Evolutionary conservation across 2,888 invertebrate species (phyloP).

Genomic region (Amblyteles armatorius): DNA sequence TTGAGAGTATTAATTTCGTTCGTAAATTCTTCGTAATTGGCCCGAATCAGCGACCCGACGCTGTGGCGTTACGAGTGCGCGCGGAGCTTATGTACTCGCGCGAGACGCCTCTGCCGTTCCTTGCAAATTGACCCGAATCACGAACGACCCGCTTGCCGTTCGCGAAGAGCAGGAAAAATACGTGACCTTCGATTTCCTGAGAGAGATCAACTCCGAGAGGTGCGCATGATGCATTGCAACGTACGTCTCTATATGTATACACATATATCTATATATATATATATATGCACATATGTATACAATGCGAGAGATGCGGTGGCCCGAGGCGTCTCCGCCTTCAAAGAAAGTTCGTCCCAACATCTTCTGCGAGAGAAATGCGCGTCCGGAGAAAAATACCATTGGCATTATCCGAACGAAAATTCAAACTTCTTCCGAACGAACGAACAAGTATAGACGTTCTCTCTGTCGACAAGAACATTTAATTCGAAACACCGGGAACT

Average conservation of each 20-base stretch:
- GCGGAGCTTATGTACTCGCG: background rate
- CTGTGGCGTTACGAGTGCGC: conserved; percentile 3
- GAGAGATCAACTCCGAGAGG: conserved; percentile 38
- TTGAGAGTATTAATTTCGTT: background rate
- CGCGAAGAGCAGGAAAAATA: conserved; percentile 39
- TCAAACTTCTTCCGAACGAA: conserved; percentile 12
- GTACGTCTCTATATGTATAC: background rate
- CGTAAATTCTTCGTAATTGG: conserved; percentile 22
- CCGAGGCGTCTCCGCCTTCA: conserved; percentile 48
- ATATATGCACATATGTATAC: background rate
- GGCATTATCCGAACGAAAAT: conserved; percentile 15
- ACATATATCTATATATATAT: background rate
- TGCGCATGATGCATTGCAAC: conserved; percentile 24
- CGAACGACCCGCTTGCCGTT: conserved; percentile 26
- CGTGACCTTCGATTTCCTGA: conserved; percentile 45
- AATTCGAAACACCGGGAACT: background rate
- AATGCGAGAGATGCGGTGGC: conserved; percentile 26
- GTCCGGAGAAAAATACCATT: conserved; percentile 25
- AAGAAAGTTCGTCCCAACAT: conserved; percentile 54
- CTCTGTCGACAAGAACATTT: background rate
- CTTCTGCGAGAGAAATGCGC: conserved; percentile 50
- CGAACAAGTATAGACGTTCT: background rate
- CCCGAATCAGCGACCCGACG: conserved; percentile 14
- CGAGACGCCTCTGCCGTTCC: conserved; percentile 22
- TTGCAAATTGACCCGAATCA: conserved; percentile 44